Base-by-base conservation (phyloP, 2,113 vertebrate genomes). In the Meriones unguiculatus region DNA sequence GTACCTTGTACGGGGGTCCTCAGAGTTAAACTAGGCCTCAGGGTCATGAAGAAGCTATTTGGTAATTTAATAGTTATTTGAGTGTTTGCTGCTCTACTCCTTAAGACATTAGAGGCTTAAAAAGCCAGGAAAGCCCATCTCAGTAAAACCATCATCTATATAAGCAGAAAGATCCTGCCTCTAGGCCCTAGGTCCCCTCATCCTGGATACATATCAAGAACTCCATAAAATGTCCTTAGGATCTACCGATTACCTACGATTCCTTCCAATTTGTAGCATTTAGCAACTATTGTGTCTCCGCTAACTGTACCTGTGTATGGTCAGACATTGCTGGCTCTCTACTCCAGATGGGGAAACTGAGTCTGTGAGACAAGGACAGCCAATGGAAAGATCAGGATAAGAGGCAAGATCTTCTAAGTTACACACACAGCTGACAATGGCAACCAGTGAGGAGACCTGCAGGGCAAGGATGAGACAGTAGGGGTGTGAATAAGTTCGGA, bases 351-450 rank as follows among this genome's bases (percentile, higher is more conserved):
- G 54, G 25, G 35, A 96, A 90, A 95, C 35, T 41, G 12, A 81
- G 50, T 89, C 59, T 88, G 86, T 24, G 28, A 94, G 82, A 90
- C 17, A 73, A 2, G 41, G 13, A 54, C 28, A 62, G 65, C 41
- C 72, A 93, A 75, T 28, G 41, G 57, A 35, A 84, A 50, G 76
- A 65, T 41, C 2, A 15, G 38, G 59, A 50, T 38, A 94, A 93
- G 80, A 93, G 80, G n/a, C n/a, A n/a, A 80, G 69, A 30, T 94
- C 84, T 78, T 87, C 38, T 65, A 69, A 65, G 35, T 67, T 57
- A 24, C 50, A 46, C 35, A 22, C 9, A 0, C 35, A 64, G 57
- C 13, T 65, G 82, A 67, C 35, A 76, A 67, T 80, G 38, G 81
- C n/a, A 54, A 85, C 46, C 87, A 73, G 41, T 20, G 46, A n/a